phyloP scores from a whole-genome alignment of 2,888 invertebrate genomes.

The Clostera curtula region DNA sequence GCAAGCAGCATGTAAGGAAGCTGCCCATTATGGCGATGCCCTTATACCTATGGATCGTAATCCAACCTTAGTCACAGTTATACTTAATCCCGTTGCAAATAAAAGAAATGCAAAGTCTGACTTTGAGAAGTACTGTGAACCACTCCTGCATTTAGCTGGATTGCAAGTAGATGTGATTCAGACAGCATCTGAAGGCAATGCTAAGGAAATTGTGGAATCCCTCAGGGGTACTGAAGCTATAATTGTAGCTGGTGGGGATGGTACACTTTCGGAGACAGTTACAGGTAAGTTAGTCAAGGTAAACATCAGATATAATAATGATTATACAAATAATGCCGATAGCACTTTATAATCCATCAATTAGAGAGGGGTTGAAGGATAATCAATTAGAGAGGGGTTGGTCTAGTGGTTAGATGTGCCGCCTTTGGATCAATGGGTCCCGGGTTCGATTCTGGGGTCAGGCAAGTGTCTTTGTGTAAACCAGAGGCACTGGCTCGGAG shows the following conservation, averaged over 20 bases:
- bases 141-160: slow-evolving; percentile 93
- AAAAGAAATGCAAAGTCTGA: slow-evolving; percentile 80
- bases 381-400: too few relatives aligned
- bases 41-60: slow-evolving; percentile 73
- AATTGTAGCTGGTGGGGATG: slow-evolving; percentile 96
- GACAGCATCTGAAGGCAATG: slow-evolving; percentile 92
- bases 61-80: slow-evolving; percentile 87
- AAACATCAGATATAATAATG: too few relatives aligned
- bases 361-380: too few relatives aligned
- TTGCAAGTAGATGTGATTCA: slow-evolving; percentile 77
- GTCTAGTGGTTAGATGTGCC: too few relatives aligned
- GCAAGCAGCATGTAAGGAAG: slow-evolving; percentile 86
- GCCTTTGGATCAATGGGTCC: too few relatives aligned
- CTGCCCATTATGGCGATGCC: slow-evolving; percentile 81
- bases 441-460: too few relatives aligned
- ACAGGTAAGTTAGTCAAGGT: slow-evolving; percentile 68
- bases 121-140: slow-evolving; percentile 94
- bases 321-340: too few relatives aligned
- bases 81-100: slow-evolving; percentile 93
- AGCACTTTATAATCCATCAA: too few relatives aligned
- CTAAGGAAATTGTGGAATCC: slow-evolving; percentile 85
- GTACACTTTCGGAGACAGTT: slow-evolving; percentile 91
- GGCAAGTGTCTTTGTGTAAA: too few relatives aligned
- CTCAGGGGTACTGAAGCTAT: slow-evolving; percentile 88
- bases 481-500: too few relatives aligned